Base-by-base conservation (phyloP, 2,888 invertebrate species). In the Acleris literana region DNA sequence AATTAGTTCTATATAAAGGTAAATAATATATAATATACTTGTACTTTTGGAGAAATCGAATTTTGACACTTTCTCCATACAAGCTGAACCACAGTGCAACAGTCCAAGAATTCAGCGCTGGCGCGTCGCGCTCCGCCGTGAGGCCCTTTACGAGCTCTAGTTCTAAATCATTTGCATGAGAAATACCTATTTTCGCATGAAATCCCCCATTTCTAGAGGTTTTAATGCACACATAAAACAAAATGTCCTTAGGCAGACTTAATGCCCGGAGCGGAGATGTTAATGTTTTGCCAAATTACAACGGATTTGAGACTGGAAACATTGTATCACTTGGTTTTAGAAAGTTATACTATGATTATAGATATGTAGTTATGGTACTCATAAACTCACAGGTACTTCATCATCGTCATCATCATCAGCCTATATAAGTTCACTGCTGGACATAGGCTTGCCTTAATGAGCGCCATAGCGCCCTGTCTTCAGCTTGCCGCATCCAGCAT, bases 201-300 rank as follows among this genome's bases (percentile, higher is more conserved):
- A 62, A 57, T 56, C 57, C 48, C 29, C 46, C 52, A 52, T 51
- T 66, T 57, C 56, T 61, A 44, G 56, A 48, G 61, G 61, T 57
- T 63, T 63, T 63, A 62, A 57, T 66, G 61, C 52, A 56, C 39
- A 18, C 62, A 66, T 66, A 66, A 66, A 66, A 66, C 62, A 66
- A 62, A 66, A 66, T 57, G 57, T 56, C 60, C 51, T 39, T 18
- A 53, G 11, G 33, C 52, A 6, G 58, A 18, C 33, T 25, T 57
- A 46, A 22, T 55, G 55, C 51, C 52, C 48, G 57, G 61, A 54
- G 53, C 33, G 53, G 22, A 57, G 46, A 43, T 13, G 25, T 43
- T 51, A 22, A 57, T 52, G 51, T 57, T 33, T 51, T 20, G 44
- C 25, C 18, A 17, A 63, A 57, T 57, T 63, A 63, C 39, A 49